A percentile compares a stretch with the other conserved stretches of the same genome.
Conservation (phyloP, 2,113 vertebrate genomes). For the Ceyx cyanopectus region DNA sequence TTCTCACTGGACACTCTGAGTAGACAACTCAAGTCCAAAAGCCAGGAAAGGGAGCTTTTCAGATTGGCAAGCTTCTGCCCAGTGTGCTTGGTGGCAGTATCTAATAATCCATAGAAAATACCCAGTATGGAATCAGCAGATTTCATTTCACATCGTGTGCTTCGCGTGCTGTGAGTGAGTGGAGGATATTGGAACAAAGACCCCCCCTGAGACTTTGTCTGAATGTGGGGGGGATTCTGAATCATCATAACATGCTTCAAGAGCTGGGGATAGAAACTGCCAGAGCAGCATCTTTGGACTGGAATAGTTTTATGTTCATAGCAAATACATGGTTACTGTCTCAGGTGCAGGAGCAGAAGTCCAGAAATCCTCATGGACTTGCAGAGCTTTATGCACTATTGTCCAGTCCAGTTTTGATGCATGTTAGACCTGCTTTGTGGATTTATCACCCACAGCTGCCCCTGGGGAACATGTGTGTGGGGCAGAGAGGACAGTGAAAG, state of each 20-base stretch:
- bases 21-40: not conserved
- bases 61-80: not conserved
- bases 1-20: not conserved
- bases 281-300: constrained; percentile 11
- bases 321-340: constrained; percentile 19
- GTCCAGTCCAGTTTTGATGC: not conserved
- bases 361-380: constrained; percentile 32
- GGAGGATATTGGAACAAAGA: constrained; percentile 10
- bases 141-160: not conserved
- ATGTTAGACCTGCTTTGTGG: not conserved
- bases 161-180: not conserved
- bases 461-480: not conserved
- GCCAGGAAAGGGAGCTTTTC: not conserved
- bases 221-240: not conserved
- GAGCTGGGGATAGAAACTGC: not conserved
- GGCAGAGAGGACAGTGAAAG: not conserved
- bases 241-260: constrained; percentile 35
- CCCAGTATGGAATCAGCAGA: not conserved
- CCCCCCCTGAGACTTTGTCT: constrained; percentile 18
- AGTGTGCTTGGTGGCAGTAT: not conserved
- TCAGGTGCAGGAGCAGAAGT: not conserved
- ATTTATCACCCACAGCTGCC: not conserved
- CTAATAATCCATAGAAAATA: not conserved
- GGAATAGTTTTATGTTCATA: constrained; percentile 34
- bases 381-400: not conserved